Percentiles rank a stretch among this genome's conserved stretches.
Conservation (phyloP, 64 coral and sea anemone genomes). For the Montipora foliosa region DNA sequence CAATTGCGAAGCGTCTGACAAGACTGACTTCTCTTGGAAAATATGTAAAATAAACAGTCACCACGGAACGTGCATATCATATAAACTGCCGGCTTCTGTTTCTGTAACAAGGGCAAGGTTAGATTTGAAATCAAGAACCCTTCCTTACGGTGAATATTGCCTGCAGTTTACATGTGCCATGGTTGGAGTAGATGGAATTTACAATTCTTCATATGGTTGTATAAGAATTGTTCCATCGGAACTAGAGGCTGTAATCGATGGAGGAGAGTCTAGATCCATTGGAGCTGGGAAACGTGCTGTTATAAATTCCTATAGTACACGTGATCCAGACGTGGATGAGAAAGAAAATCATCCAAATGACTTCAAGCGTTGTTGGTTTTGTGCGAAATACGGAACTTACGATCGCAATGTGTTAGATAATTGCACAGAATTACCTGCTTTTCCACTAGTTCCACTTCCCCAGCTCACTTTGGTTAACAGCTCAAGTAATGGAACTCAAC, state of each 20-base stretch:
- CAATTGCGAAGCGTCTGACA: constrained; percentile 62
- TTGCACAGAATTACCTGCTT: constrained; percentile 25
- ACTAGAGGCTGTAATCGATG: constrained; percentile 6
- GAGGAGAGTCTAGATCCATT: constrained; percentile 47
- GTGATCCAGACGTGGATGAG: constrained; percentile 52
- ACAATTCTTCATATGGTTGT: constrained; percentile 8
- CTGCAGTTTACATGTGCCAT: constrained; percentile 22
- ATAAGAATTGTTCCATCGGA: constrained; percentile 45
- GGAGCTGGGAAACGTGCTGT: constrained; percentile 37
- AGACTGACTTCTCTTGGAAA: neutral
- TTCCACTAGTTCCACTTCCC: neutral
- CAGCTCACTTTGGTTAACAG: neutral
- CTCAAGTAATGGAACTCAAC: neutral
- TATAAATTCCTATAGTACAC: neutral
- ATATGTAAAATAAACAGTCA: neutral
- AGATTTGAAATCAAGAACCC: neutral
- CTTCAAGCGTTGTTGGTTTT: constrained; percentile 54
- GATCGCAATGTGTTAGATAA: neutral
- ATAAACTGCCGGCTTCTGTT: neutral
- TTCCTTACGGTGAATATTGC: constrained; percentile 37
- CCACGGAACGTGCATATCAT: neutral
- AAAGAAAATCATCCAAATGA: neutral
- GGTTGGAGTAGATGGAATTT: constrained; percentile 42
- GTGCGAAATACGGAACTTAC: constrained; percentile 27
- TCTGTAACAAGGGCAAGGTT: neutral